Base-by-base conservation (phyloP, 2,888 invertebrate genomes). In the Drosophila seclusa region DNA sequence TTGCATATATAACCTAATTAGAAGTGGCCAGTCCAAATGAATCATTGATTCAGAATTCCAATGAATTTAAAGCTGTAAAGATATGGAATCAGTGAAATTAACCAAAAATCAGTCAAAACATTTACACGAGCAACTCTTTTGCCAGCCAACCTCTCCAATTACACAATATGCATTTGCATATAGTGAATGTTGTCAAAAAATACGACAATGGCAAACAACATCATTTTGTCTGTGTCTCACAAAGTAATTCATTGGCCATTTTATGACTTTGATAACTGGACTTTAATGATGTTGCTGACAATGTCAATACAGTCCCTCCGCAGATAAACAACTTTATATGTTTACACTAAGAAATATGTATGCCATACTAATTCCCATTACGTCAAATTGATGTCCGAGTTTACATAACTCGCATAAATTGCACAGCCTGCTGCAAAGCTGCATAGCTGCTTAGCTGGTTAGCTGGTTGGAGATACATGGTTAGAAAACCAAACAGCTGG, bases 371-470 rank as follows among this genome's bases (percentile, higher is more conserved):
- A 73, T 80, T 82, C 76, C 73, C 86, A 85, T 85, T 86, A 90
- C 83, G 87, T 83, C 87, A 80, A 90, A 87, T 80, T 77, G 84
- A 86, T 89, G 90, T 87, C 74, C 78, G 78, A 74, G 81, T 75
- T 73, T 85, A 83, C 89, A 89, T 80, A 78, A 72, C 80, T 83
- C 60, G 74, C 89, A 90, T 87, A 78, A 87, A 89, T 81, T 78
- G 76, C 72, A 65, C 66, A 58, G 68, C 11, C 54, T 24, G 55
- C 65, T 48, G 73, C 55, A 60, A 7, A 68, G 11, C 10, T 45
- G 45, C 10, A 2, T 45, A 29, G 55, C 32, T 34, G 38, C 13
- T 11, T 40, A n/a, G 54, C 65, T 49, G 67, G 48, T 64, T 24
- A 66, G 4, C 7, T 48, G 45, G 18, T 11, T 21, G 13, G 21